A percentile compares a stretch with the other conserved stretches of the same genome.
Conservation (phyloP, 2,113 vertebrate species). For the Nerophis lumbriciformis region DNA sequence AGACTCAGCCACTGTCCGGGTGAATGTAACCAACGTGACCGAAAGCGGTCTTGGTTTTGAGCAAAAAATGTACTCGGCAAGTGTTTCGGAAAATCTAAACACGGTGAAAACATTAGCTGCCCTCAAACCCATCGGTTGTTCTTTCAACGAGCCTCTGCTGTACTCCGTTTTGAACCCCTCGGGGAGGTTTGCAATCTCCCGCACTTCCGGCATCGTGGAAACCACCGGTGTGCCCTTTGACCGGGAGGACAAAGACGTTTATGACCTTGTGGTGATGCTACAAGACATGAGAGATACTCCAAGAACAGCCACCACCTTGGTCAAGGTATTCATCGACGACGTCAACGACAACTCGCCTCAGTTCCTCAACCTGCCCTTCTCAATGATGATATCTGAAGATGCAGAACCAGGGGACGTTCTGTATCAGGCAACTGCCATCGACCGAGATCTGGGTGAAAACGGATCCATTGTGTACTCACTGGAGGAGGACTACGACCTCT, state of each 20-base stretch:
- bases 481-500: slow-evolving; percentile 84
- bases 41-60: slow-evolving; percentile 76
- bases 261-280: slow-evolving; percentile 81
- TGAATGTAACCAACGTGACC: slow-evolving; percentile 72
- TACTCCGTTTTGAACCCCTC: slow-evolving; percentile 81
- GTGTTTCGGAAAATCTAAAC: slow-evolving; percentile 77
- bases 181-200: slow-evolving; percentile 76
- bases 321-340: slow-evolving; percentile 85
- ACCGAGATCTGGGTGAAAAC: slow-evolving; percentile 82
- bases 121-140: slow-evolving; percentile 76
- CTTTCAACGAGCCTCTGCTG: slow-evolving; percentile 83
- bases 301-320: slow-evolving; percentile 76
- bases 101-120: slow-evolving; percentile 70
- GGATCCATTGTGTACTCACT: slow-evolving; percentile 79
- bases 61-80: slow-evolving; percentile 64
- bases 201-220: slow-evolving; percentile 83
- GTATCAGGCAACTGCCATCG: slow-evolving; percentile 84
- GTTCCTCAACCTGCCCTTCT: slow-evolving; percentile 86
- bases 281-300: slow-evolving; percentile 79
- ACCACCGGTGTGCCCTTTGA: slow-evolving; percentile 84
- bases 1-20: slow-evolving; percentile 73
- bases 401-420: slow-evolving; percentile 88
- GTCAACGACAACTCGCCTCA: slow-evolving; percentile 84
- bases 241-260: slow-evolving; percentile 76
- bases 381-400: slow-evolving; percentile 81